Conservation (phyloP, 2,113 vertebrate genomes). For the Amazona guildingii region DNA sequence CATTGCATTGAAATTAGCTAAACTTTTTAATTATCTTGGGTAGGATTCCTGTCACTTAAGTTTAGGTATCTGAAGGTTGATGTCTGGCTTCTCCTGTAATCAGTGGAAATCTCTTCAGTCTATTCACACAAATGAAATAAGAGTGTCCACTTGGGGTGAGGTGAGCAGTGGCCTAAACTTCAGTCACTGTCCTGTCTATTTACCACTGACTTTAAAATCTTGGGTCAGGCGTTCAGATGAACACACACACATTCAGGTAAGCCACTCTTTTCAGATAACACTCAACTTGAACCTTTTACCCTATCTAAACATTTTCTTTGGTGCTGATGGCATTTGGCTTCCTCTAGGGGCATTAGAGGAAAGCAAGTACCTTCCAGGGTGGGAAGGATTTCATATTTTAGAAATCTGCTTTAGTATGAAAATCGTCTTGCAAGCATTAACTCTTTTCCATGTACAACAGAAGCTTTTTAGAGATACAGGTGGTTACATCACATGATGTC, state of each 20-base stretch:
- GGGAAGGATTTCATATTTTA: not conserved
- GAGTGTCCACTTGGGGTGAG: not conserved
- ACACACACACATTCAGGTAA: not conserved
- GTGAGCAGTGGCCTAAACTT: not conserved
- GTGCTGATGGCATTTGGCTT: not conserved
- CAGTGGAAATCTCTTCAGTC: not conserved
- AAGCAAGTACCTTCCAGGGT: not conserved
- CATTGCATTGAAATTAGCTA: not conserved
- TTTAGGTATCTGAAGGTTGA: not conserved
- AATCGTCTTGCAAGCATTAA: not conserved
- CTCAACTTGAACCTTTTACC: not conserved
- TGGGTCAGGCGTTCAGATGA: not conserved
- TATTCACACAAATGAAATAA: not conserved
- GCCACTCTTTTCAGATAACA: not conserved
- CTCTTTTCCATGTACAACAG: not conserved
- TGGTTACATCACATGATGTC: no score
- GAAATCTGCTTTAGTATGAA: not conserved
- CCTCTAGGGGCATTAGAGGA: not conserved
- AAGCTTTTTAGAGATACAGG: not conserved
- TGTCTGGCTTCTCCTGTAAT: not conserved
- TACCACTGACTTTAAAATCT: not conserved
- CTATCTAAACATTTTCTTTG: not conserved
- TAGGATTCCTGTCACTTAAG: not conserved
- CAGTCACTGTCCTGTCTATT: not conserved
- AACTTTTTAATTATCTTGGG: not conserved